Percentiles rank a stretch among this genome's conserved stretches.
Evolutionary conservation across 2,113 vertebrate species (phyloP).

Genomic region (Ibidorhyncha struthersii): DNA sequence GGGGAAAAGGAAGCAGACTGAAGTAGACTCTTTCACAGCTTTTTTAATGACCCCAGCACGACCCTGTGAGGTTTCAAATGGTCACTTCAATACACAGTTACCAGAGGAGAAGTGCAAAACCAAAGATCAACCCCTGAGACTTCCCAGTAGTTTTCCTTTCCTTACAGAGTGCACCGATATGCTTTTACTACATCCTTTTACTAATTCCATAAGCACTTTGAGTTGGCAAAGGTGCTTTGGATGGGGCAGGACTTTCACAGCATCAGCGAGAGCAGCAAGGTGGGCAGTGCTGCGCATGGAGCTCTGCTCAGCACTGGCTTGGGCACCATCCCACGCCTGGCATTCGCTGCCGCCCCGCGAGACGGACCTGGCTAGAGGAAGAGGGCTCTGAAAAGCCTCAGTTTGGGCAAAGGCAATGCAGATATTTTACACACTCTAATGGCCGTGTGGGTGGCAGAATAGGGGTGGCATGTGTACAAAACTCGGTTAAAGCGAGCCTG

Average conservation of each 20-base stretch:
- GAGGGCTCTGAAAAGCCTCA: background rate
- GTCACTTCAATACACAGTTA: background rate
- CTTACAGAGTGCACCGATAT: background rate
- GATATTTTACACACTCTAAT: rapidly evolving
- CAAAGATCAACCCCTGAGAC: background rate
- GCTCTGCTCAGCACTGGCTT: background rate
- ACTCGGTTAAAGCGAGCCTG: background rate
- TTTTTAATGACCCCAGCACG: background rate
- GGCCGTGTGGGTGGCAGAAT: rapidly evolving
- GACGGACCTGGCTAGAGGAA: background rate
- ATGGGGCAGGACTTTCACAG: no score
- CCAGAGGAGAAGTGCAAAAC: background rate
- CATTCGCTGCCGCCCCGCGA: rapidly evolving
- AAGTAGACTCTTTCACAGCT: background rate
- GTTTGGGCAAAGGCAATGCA: background rate
- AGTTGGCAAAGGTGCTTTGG: background rate
- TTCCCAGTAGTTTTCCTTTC: background rate
- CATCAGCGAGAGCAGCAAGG: background rate
- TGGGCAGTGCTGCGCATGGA: rapidly evolving
- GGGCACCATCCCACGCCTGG: rapidly evolving
- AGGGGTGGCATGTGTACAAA: background rate
- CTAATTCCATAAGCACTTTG: background rate
- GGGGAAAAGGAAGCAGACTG: background rate
- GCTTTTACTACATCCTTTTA: background rate
- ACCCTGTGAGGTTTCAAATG: background rate